These are phyloP conservation scores for Turdus rufiventris DNA, from an alignment of 2,113 vertebrate species.

Conservation along the genomic window DNA sequence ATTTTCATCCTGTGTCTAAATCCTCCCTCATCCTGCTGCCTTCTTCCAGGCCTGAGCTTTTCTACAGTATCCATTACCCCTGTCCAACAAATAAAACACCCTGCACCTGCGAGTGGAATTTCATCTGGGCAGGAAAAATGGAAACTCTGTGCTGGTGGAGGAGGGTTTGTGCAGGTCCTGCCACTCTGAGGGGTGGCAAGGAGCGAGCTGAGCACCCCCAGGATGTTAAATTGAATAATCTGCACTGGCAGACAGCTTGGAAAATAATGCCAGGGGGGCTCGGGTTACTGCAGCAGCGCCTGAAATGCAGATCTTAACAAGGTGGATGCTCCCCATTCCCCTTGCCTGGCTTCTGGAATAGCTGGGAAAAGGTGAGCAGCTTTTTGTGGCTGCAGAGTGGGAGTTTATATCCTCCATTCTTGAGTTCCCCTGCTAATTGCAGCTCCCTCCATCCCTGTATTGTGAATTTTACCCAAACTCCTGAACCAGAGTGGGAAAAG, in stretches of 20 bases:
- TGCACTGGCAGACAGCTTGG: neutral
- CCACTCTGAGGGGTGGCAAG: neutral
- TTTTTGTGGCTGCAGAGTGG: neutral
- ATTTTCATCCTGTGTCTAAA: slow-evolving; percentile 31
- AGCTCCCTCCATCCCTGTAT: neutral
- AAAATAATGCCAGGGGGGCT: neutral
- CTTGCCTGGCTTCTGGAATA: neutral
- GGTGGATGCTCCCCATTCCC: neutral
- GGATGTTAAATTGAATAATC: neutral
- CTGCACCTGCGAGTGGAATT: slow-evolving; percentile 30
- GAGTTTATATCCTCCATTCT: neutral
- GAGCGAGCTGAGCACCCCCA: neutral
- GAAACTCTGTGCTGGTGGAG: neutral
- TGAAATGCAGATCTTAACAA: neutral
- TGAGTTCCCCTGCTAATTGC: neutral
- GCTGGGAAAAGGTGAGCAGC: neutral
- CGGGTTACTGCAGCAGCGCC: slow-evolving; percentile 13
- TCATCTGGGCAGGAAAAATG: slow-evolving; percentile 32
- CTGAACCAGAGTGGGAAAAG: neutral
- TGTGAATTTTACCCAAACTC: neutral
- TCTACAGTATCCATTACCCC: neutral
- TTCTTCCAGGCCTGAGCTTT: neutral
- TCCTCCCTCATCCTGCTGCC: slow-evolving; percentile 19
- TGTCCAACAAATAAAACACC: slow-evolving; percentile 14
- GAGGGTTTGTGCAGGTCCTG: neutral